Evolutionary conservation across 2,113 vertebrate species (phyloP).

Genomic region (Cyanoramphus novaezelandiae): DNA sequence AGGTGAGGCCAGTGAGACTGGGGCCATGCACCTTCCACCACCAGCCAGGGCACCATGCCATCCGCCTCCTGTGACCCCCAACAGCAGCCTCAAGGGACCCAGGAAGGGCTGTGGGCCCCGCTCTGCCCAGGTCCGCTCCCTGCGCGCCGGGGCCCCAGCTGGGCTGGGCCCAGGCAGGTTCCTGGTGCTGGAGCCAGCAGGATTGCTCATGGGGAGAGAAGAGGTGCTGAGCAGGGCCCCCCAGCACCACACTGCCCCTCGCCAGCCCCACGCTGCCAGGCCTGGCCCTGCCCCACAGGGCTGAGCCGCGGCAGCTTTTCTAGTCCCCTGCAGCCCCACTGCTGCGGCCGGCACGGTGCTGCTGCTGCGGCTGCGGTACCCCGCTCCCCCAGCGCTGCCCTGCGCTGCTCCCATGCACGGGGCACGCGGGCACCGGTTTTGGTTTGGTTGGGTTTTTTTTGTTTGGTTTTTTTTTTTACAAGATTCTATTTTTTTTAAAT

Average conservation of each 20-base stretch:
- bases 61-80: neutral
- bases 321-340: neutral
- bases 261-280: neutral
- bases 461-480: constrained; percentile 54
- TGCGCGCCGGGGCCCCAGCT: neutral
- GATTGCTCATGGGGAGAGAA: neutral
- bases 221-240: neutral
- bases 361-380: neutral
- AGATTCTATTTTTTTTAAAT: constrained; percentile 76
- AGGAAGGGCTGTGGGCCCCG: neutral
- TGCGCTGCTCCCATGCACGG: constrained; percentile 34
- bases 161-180: constrained; percentile 47
- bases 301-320: constrained; percentile 4
- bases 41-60: constrained; percentile 37
- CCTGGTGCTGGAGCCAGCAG: neutral
- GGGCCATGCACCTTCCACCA: constrained; percentile 3
- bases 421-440: constrained; percentile 15
- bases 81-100: neutral
- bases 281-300: neutral
- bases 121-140: neutral
- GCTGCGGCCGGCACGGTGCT: neutral
- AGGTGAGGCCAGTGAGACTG: constrained; percentile 30
- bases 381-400: constrained; percentile 13
- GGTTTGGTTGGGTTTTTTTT: constrained; percentile 7
- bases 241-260: neutral